Conservation (phyloP, 2,797 vertebrate species). For the Crocodylus rhombifer region DNA sequence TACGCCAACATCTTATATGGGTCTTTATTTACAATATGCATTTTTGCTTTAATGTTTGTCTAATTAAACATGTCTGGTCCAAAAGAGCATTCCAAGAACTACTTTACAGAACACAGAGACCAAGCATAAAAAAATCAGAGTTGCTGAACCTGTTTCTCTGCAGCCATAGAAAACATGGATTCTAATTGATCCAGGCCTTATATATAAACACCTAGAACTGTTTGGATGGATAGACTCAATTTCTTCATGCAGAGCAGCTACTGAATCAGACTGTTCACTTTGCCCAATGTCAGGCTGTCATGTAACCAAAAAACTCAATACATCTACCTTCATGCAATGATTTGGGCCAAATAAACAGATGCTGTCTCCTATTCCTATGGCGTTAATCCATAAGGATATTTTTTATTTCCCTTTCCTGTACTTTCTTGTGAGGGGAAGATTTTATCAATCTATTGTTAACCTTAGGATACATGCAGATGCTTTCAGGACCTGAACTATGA, state of each 20-base stretch:
- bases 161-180: not conserved
- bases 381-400: too few relatives aligned
- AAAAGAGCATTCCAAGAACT: not conserved
- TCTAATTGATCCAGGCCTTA: not conserved
- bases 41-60: not conserved
- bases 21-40: not conserved
- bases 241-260: not conserved
- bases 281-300: constrained; percentile 33
- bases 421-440: too few relatives aligned
- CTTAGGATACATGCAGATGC: too few relatives aligned
- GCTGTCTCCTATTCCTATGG: too few relatives aligned
- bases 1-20: not conserved
- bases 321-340: too few relatives aligned
- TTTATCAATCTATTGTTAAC: too few relatives aligned
- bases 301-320: too few relatives aligned
- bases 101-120: not conserved
- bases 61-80: too few relatives aligned
- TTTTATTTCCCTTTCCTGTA: too few relatives aligned
- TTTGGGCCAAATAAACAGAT: too few relatives aligned
- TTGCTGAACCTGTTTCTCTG: not conserved
- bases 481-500: too few relatives aligned
- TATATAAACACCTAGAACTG: not conserved
- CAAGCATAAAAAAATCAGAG: not conserved
- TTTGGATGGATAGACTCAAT: not conserved
- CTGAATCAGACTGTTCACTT: not conserved